Evolutionary conservation across 2,888 invertebrate genomes (phyloP).

Genomic region (Drosophila quasianomalipes): DNA sequence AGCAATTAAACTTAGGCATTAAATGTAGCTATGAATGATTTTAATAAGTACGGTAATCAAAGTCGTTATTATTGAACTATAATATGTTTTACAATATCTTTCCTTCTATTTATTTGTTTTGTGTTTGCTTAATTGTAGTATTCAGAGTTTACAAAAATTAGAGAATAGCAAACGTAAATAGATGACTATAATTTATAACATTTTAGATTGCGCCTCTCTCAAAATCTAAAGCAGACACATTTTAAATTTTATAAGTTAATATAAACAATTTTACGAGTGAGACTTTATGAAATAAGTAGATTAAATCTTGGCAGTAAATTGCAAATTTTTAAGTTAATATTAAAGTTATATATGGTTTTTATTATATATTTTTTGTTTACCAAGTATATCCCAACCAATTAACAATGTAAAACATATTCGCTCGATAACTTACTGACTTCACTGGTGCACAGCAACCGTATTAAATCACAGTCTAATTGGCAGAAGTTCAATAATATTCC

Average conservation of each 20-base stretch:
- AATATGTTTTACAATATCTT: no score
- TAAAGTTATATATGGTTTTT: background rate
- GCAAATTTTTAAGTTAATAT: background rate
- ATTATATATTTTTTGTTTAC: conserved; percentile 1
- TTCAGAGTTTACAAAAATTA: background rate
- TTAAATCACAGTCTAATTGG: conserved; percentile 61
- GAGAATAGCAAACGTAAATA: background rate
- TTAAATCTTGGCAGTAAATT: background rate
- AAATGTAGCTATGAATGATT: no score
- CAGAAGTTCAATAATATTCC: conserved; percentile 44
- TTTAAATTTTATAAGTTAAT: background rate
- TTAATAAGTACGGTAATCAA: background rate
- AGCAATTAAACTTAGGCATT: no score
- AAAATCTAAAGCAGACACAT: background rate
- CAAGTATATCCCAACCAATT: conserved; percentile 27
- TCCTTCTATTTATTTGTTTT: background rate
- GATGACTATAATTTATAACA: background rate
- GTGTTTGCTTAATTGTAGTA: background rate
- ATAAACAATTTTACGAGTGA: background rate
- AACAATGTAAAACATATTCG: conserved; percentile 15
- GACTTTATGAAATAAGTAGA: background rate
- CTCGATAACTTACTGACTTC: background rate
- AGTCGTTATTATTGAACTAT: background rate
- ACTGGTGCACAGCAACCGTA: conserved; percentile 34
- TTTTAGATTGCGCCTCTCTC: background rate